Evolutionary conservation across 2,797 vertebrate genomes (phyloP).

Genomic region (Rhynchotus rufescens): DNA sequence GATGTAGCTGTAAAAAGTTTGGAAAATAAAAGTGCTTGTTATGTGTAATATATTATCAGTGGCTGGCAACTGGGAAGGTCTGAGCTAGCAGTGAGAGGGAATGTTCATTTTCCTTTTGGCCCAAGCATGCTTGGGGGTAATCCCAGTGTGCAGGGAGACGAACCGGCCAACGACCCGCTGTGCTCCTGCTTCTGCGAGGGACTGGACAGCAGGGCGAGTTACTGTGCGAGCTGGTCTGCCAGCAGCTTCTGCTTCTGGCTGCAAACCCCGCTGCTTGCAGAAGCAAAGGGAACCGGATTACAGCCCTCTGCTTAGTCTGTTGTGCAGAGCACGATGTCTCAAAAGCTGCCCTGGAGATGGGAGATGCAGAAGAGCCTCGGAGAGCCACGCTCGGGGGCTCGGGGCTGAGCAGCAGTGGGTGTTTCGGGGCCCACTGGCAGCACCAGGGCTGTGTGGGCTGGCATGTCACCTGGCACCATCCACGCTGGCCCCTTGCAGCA

Average conservation of each 20-base stretch:
- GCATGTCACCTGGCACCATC: neutral
- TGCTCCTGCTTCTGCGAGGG: neutral
- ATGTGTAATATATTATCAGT: neutral
- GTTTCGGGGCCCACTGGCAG: neutral
- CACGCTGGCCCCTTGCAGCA: neutral
- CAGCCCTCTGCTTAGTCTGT: neutral
- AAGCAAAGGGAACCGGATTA: neutral
- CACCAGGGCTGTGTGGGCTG: neutral
- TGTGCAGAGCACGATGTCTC: fast-evolving
- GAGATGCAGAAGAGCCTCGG: neutral
- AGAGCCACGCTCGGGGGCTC: neutral
- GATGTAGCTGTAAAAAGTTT: neutral
- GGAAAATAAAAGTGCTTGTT: neutral
- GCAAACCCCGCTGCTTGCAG: neutral
- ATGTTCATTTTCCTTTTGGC: neutral
- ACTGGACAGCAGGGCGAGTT: too few species aligned
- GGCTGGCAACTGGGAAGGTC: neutral
- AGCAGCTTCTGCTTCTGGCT: neutral
- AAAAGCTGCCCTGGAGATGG: neutral
- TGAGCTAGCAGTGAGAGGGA: neutral
- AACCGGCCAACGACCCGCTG: neutral
- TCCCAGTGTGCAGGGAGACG: neutral
- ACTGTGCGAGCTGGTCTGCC: neutral
- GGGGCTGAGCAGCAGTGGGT: neutral
- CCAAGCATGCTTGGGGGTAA: neutral